Evolutionary conservation across 1,140 invertebrate genomes (phyloP).

Genomic region (Heliconius hewitsoni): DNA sequence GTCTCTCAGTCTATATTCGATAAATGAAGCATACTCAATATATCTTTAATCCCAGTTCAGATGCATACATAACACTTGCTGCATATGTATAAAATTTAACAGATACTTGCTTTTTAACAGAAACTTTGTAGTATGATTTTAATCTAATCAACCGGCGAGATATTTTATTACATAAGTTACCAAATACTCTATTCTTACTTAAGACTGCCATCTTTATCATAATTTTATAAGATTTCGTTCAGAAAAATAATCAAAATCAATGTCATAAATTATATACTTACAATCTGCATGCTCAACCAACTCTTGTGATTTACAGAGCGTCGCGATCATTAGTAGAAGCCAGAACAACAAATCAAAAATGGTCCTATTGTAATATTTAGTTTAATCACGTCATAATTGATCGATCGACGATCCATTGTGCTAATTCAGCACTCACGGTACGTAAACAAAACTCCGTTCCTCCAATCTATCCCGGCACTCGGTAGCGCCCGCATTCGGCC

Average conservation of each 20-base stretch:
- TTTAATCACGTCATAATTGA: slow-evolving; percentile 18
- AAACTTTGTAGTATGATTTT: neutral
- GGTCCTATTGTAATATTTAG: neutral
- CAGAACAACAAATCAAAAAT: neutral
- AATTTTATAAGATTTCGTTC: no score
- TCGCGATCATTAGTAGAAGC: neutral
- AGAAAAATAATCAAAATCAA: no score
- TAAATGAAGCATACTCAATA: neutral
- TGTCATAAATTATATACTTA: no score
- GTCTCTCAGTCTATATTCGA: neutral
- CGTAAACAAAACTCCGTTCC: slow-evolving; percentile 56
- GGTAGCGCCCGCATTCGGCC: slow-evolving; percentile 50
- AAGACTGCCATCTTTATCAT: no score
- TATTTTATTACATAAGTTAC: no score
- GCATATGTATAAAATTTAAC: no score
- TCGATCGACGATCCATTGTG: slow-evolving; percentile 19
- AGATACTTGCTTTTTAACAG: no score
- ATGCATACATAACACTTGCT: neutral
- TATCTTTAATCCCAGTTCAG: neutral
- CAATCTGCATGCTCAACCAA: no score
- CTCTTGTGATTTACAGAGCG: neutral
- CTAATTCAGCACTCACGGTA: slow-evolving; percentile 32
- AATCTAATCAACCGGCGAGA: neutral
- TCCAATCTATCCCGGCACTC: slow-evolving; percentile 45
- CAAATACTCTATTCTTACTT: no score